Percentiles rank a stretch among this genome's conserved stretches.
phyloP scores from a whole-genome alignment of 64 coral and sea anemone species.

The Catalaphyllia jardinei region DNA sequence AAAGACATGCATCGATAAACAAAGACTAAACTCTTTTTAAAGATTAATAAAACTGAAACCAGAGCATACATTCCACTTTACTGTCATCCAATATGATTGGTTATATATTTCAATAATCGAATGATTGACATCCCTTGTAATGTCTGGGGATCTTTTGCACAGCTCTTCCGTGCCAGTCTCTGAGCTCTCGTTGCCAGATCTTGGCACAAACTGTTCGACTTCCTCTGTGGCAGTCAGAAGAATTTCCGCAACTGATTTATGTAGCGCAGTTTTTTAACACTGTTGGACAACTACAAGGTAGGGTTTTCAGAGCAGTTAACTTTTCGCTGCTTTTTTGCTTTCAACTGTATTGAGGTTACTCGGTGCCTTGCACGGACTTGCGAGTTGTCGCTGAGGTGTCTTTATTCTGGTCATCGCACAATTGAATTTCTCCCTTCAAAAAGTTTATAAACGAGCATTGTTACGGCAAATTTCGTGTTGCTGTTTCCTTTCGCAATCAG shows the following conservation, averaged over 20 bases:
- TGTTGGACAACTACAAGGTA: conserved; percentile 27
- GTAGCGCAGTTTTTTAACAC: conserved; percentile 9
- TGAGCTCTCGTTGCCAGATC: not conserved
- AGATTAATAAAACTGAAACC: too few relatives aligned
- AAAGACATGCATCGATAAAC: too few relatives aligned
- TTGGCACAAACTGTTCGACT: not conserved
- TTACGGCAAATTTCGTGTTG: too few relatives aligned
- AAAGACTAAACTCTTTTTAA: too few relatives aligned
- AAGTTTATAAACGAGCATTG: too few relatives aligned
- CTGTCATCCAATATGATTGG: not conserved
- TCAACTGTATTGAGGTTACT: not conserved
- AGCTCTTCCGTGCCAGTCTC: conserved; percentile 37
- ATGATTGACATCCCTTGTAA: conserved; percentile 30
- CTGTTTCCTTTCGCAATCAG: not conserved
- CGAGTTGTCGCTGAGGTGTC: not conserved
- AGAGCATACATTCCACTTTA: too few relatives aligned
- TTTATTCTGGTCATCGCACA: not conserved
- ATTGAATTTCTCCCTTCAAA: too few relatives aligned
- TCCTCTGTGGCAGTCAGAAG: not conserved
- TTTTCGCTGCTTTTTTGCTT: not conserved
- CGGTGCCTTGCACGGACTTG: not conserved
- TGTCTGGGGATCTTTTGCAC: not conserved
- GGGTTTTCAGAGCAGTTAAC: not conserved
- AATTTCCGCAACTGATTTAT: not conserved
- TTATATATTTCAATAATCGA: not conserved